Base-by-base conservation (phyloP, 1,140 invertebrate genomes). In the Drosophila bocki region DNA sequence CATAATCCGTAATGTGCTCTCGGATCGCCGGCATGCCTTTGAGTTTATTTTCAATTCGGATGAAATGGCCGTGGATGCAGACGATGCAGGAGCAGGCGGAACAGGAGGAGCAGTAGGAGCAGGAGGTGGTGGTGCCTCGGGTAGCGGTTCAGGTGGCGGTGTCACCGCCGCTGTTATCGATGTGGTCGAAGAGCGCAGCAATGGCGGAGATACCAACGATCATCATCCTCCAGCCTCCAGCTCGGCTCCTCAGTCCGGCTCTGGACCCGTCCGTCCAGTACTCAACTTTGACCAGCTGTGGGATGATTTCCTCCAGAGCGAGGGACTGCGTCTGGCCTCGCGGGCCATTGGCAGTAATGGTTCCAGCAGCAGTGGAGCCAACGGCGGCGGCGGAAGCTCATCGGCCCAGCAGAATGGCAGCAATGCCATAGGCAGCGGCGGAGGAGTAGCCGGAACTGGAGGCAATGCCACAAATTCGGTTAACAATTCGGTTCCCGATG, bases 101-200 rank as follows among this genome's bases (percentile, higher is more conserved):
- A 22, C 41, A n/a, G 15, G 15, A 1, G 41, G n/a, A n/a, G n/a
- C n/a, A n/a, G n/a, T n/a, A n/a, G n/a, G n/a, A n/a, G n/a, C 8
- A 3, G 22, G 22, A 1, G 50, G 41, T 0, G 17, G 69, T 3
- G 17, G 19, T 4, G 65, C 53, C 13, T 56, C 69, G 0, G 63
- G 57, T 13, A 13, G 51, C 0, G 71, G 50, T 15, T 39, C 56
- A 0, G 54, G 68, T 17, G 53, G 51, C 7, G 61, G 56, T 8
- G 63, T 47, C 17, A 54, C 64, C 9, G 81, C 72, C 0, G 65
- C 93, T 1, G 78, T 94, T 2, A 94, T 93, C 37, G 94, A 93
- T 57, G 94, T 94, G 32, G 93, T 93, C 7, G 87, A 93, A 0
- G 94, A 94, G 41, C 94, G 93, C 9, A 94, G 56, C 45, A 81